phyloP scores from a whole-genome alignment of 2,113 vertebrate species.

The Maccullochella peelii region DNA sequence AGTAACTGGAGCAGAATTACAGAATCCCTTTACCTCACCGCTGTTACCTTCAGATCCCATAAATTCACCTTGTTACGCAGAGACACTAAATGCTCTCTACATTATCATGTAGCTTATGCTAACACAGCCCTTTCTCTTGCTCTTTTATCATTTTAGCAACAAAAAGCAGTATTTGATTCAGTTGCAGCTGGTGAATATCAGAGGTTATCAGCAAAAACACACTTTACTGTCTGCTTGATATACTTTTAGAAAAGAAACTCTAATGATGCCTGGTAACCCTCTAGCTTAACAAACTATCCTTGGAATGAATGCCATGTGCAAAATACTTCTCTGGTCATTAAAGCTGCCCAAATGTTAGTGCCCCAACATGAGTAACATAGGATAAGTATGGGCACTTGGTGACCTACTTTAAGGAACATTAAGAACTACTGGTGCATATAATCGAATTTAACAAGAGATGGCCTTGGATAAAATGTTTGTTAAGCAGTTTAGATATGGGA shows the following conservation, averaged over 20 bases:
- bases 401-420: slow-evolving; percentile 26
- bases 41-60: not conserved
- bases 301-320: slow-evolving; percentile 6
- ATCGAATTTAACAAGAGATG: not conserved
- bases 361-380: not conserved
- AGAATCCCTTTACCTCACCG: slow-evolving; percentile 8
- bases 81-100: not conserved
- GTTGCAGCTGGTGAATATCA: not conserved
- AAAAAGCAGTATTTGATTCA: not conserved
- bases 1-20: slow-evolving; percentile 11
- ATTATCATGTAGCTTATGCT: not conserved
- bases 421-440: not conserved
- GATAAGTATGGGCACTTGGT: slow-evolving; percentile 12
- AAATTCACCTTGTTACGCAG: not conserved
- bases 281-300: not conserved
- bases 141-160: not conserved
- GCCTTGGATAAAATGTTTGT: not conserved
- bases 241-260: not conserved
- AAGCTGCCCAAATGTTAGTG: slow-evolving; percentile 26
- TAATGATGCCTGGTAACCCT: not conserved
- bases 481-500: not conserved
- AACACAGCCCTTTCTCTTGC: not conserved
- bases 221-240: not conserved
- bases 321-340: slow-evolving; percentile 40
- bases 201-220: not conserved